Evolutionary conservation across 2,888 invertebrate species (phyloP).

Genomic region (Cantharis rustica): DNA sequence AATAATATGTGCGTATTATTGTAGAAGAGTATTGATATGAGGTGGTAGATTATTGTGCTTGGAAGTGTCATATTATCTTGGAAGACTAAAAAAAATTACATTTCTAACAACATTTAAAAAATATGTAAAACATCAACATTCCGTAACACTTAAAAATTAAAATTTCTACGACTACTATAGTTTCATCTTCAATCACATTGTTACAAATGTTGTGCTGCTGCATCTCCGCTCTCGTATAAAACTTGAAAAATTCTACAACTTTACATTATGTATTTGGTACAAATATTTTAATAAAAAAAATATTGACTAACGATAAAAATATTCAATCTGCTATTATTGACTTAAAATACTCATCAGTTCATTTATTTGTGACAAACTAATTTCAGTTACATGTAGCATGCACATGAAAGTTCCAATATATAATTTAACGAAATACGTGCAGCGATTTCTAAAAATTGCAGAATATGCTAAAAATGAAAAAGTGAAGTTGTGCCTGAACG

Average conservation of each 20-base stretch:
- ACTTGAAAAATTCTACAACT: not conserved
- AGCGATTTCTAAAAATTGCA: not conserved
- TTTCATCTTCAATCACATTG: not conserved
- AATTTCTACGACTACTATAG: not conserved
- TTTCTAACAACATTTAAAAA: not conserved
- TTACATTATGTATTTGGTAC: not conserved
- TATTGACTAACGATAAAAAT: not conserved
- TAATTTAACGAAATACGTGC: not conserved
- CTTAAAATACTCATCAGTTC: not conserved
- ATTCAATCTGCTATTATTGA: not conserved
- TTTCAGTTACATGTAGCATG: not conserved
- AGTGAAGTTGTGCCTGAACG: not conserved
- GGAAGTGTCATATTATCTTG: not conserved
- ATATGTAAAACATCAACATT: not conserved
- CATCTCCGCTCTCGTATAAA: not conserved
- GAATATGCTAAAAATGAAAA: not conserved
- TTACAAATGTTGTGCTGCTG: not conserved
- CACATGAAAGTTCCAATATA: not conserved
- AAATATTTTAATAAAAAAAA: not conserved
- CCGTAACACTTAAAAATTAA: not conserved
- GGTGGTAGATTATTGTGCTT: slow-evolving; percentile 12
- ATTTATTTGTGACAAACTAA: not conserved
- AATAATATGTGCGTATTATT: slow-evolving; percentile 9
- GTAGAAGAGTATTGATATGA: slow-evolving; percentile 1
- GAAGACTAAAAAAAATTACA: slow-evolving; percentile 11